Percentiles rank a stretch among this genome's conserved stretches.
These are phyloP conservation scores for Deilephila porcellus DNA, from an alignment of 2,888 invertebrate genomes.

Conservation along the genomic window DNA sequence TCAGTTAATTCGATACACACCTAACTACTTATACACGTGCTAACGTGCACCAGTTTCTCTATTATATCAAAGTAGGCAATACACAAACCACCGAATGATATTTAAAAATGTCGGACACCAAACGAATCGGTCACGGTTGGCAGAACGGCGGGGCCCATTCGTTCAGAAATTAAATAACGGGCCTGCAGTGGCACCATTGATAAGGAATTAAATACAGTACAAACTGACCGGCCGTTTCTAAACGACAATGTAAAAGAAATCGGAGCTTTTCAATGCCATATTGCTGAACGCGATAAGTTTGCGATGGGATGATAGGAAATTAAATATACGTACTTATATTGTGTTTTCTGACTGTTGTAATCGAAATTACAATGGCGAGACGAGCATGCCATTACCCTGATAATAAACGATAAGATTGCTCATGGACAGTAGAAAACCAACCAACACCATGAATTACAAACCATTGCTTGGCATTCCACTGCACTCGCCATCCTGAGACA, in stretches of 20 bases:
- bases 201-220: constrained; percentile 67
- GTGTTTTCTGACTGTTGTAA: not conserved
- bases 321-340: constrained; percentile 30
- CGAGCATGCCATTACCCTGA: no score
- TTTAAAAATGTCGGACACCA: constrained; percentile 17
- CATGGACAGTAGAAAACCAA: no score
- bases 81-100: constrained; percentile 9
- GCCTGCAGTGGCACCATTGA: constrained; percentile 64
- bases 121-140: constrained; percentile 56
- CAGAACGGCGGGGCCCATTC: constrained; percentile 49
- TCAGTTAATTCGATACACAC: not conserved
- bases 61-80: not conserved
- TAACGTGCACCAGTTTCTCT: not conserved
- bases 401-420: no score
- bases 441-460: no score
- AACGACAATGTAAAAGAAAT: constrained; percentile 63
- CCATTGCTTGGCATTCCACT: no score
- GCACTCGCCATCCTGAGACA: no score
- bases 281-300: constrained; percentile 50
- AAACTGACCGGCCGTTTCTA: constrained; percentile 49
- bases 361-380: not conserved
- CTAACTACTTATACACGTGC: not conserved
- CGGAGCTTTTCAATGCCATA: constrained; percentile 68
- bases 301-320: constrained; percentile 50
- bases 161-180: constrained; percentile 76